Conservation (phyloP, 2,113 vertebrate genomes). For the Microtus pennsylvanicus region DNA sequence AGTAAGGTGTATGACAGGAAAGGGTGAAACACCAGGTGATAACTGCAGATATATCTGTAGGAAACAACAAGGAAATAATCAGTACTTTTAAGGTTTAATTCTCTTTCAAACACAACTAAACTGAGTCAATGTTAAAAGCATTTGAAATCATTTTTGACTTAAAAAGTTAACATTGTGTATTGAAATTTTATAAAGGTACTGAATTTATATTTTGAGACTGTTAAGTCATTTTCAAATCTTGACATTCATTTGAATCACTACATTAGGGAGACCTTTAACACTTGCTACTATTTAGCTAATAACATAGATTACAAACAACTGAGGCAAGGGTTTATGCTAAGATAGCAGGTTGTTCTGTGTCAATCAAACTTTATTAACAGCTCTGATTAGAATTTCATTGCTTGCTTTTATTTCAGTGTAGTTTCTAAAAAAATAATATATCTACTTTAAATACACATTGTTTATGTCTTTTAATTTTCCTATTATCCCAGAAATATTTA, state of each 20-base stretch:
- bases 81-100: background rate
- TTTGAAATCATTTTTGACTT: background rate
- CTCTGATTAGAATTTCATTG: conserved; percentile 17
- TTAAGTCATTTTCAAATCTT: background rate
- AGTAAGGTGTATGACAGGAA: background rate
- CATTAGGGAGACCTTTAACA: background rate
- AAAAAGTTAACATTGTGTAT: background rate
- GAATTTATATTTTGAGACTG: background rate
- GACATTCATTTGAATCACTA: background rate
- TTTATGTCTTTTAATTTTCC: background rate
- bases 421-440: conserved; percentile 26
- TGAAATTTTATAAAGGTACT: background rate
- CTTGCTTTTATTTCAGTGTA: background rate
- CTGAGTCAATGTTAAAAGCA: background rate
- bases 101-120: background rate
- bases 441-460: background rate
- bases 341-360: background rate
- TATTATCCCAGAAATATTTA: background rate
- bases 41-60: background rate
- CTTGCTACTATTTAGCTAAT: background rate
- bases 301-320: background rate
- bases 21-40: background rate
- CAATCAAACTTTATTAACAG: background rate
- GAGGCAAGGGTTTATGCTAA: background rate
- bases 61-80: background rate